Evolutionary conservation across 1,140 invertebrate species (phyloP), one percentile per base, ranked within the genome.

Genomic region (Drosophila sturtevanti): DNA sequence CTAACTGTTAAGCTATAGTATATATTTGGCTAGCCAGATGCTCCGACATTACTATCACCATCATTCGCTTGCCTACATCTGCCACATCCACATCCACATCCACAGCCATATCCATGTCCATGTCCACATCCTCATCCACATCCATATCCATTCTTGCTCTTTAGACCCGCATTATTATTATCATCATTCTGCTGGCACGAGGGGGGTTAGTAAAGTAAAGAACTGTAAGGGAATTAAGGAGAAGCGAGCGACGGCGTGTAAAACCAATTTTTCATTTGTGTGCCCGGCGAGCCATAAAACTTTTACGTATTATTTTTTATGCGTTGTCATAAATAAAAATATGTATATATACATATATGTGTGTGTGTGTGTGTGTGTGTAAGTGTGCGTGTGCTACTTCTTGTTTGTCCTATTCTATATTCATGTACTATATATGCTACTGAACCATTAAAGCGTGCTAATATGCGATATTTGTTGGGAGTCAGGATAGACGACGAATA

Each of bases 251-350:
- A 75, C 79, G 62, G 81, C 77, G 81, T 86, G 81, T 84, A 81
- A 86, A 86, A 86, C 81, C 81, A 84, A 84, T 86, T 84, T 84
- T 84, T 84, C 81, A 84, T 84, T 70, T 77, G 55, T 81, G 65
- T 63, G 68, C 81, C 77, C 81, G 77, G n/a, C 81, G 73, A 81
- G 73, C 81, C 81, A 84, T 84, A 48, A 84, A 77, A 84, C 84
- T 84, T 84, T 86, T 77, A 79, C 77, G 77, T 84, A 77, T 81
- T 84, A 81, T 86, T 84, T 80, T 85, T 77, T 80, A 80, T 84
- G 81, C 72, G 54, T 73, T 61, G 81, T 77, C 81, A 85, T 84
- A 84, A 84, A 84, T 85, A 86, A 81, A 77, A 80, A 84, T 77
- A 86, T 81, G 68, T 77, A 80, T 41, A n/a, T n/a, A n/a, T n/a